Conservation (phyloP, 2,113 vertebrate species). For the Paedocypris sp. region DNA sequence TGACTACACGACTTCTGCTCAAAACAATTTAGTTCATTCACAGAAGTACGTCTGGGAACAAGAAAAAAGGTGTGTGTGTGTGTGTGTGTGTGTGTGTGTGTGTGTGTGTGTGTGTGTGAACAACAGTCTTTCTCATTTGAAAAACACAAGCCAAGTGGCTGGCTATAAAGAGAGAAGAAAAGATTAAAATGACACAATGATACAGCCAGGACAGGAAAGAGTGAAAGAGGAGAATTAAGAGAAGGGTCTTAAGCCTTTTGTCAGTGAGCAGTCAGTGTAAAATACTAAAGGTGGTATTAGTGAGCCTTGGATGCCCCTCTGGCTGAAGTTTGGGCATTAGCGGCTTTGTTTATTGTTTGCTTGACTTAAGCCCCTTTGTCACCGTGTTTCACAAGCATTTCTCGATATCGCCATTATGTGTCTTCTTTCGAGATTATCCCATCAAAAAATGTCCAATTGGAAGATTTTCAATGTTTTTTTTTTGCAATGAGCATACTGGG, state of each 20-base stretch:
- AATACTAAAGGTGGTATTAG: slow-evolving; percentile 27
- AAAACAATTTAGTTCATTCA: not conserved
- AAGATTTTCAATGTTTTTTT: too few species aligned
- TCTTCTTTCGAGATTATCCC: too few species aligned
- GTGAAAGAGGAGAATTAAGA: not conserved
- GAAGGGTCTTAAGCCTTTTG: slow-evolving; percentile 18
- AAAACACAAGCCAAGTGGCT: not conserved
- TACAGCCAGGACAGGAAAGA: not conserved
- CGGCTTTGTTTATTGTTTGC: slow-evolving; percentile 36
- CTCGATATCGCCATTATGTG: not conserved
- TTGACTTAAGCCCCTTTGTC: slow-evolving; percentile 10
- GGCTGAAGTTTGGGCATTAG: slow-evolving; percentile 30
- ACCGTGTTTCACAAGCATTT: slow-evolving; percentile 5
- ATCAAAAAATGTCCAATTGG: too few species aligned
- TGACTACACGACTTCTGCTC: not conserved
- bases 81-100: too few species aligned
- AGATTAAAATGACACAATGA: slow-evolving; percentile 15
- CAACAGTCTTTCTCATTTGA: not conserved
- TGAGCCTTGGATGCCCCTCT: slow-evolving; percentile 22
- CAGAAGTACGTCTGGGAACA: not conserved
- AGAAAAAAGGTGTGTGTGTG: slow-evolving; percentile 1
- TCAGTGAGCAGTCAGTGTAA: slow-evolving; percentile 26
- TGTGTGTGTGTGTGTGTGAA: too few species aligned
- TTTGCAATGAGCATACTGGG: too few species aligned
- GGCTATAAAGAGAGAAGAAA: slow-evolving; percentile 12